Percentiles rank a stretch among this genome's conserved stretches.
Conservation (phyloP, 2,797 vertebrate species). For the Neopelma chrysocephalum region DNA sequence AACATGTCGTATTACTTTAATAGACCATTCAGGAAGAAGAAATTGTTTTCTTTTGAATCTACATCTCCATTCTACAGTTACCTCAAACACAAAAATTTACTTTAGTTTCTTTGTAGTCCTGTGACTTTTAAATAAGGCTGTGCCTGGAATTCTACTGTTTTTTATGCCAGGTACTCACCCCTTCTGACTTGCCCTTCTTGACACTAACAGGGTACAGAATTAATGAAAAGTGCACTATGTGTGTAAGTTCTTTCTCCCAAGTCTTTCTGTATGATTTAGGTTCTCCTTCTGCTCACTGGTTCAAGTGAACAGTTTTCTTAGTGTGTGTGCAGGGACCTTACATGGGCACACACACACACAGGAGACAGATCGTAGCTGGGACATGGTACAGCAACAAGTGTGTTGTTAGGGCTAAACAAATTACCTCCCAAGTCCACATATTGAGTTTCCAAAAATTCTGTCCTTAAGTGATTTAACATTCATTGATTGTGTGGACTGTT, state of each 20-base stretch:
- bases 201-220: background rate
- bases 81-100: background rate
- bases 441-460: background rate
- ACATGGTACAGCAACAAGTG: background rate
- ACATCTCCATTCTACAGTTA: background rate
- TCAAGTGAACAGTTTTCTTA: background rate
- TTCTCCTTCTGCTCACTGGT: background rate
- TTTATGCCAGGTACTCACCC: background rate
- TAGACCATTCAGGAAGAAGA: background rate
- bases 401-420: background rate
- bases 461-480: background rate
- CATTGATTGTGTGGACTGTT: background rate
- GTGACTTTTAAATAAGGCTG: background rate
- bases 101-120: background rate
- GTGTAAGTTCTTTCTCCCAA: background rate
- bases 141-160: background rate
- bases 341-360: accelerated
- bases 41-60: background rate
- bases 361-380: background rate
- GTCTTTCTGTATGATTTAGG: background rate
- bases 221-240: background rate
- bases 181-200: background rate
- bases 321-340: background rate
- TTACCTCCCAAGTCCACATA: background rate
- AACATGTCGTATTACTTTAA: background rate